These are phyloP conservation scores for Cotesia vestalis DNA, from an alignment of 1,140 invertebrate genomes.

Conservation along the genomic window DNA sequence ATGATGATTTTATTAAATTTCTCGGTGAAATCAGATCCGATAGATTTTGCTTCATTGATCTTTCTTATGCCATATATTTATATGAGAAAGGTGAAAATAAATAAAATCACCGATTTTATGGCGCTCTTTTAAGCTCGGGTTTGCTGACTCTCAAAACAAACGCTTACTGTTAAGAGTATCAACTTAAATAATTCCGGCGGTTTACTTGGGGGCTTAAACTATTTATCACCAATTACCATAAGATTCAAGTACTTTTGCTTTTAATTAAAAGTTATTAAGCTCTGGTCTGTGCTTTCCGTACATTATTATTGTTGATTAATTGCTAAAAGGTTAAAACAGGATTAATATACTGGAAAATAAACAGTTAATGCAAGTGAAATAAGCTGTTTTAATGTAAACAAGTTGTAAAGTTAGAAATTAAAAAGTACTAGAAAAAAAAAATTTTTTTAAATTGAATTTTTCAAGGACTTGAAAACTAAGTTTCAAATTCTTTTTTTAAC, in stretches of 20 bases:
- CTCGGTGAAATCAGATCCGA: neutral
- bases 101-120: neutral
- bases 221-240: conserved; percentile 15
- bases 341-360: too few relatives aligned
- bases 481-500: too few relatives aligned
- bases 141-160: conserved; percentile 6
- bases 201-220: conserved; percentile 15
- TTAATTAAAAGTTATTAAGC: conserved; percentile 6
- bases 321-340: too few relatives aligned
- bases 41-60: neutral
- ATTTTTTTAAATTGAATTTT: too few relatives aligned
- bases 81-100: neutral
- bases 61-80: neutral
- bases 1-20: conserved; percentile 1
- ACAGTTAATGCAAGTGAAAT: too few relatives aligned
- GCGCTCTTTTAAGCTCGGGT: neutral
- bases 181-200: neutral
- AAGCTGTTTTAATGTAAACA: too few relatives aligned
- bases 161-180: neutral
- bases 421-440: too few relatives aligned
- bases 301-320: too few relatives aligned
- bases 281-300: too few relatives aligned
- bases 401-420: too few relatives aligned
- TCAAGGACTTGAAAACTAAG: too few relatives aligned
- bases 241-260: neutral